Evolutionary conservation across 2,113 vertebrate species (phyloP).

Genomic region (Columbina picui): DNA sequence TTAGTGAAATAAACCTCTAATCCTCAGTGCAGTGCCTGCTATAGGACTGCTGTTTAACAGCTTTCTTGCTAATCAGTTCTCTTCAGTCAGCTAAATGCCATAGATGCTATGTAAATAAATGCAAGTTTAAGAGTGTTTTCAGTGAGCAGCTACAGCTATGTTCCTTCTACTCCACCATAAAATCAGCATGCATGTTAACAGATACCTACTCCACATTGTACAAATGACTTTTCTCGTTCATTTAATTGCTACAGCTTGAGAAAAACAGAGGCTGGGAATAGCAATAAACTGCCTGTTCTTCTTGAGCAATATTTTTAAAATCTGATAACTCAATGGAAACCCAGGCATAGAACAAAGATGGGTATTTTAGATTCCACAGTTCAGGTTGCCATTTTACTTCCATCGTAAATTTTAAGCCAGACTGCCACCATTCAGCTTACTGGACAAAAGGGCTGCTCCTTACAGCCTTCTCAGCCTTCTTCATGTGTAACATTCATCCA

Average conservation of each 20-base stretch:
- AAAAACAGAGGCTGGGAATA: background rate
- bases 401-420: background rate
- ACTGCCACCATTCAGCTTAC: background rate
- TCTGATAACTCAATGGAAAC: background rate
- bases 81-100: constrained; percentile 60
- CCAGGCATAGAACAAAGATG: background rate
- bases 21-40: constrained; percentile 36
- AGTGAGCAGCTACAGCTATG: background rate
- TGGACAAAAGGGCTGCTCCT: background rate
- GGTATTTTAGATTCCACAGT: background rate
- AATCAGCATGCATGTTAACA: constrained; percentile 51
- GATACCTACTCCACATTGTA: constrained; percentile 36
- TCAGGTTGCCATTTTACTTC: background rate
- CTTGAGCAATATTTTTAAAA: background rate
- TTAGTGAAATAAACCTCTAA: constrained; percentile 65
- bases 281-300: background rate
- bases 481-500: background rate
- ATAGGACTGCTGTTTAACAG: constrained; percentile 58
- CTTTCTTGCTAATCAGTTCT: constrained; percentile 66
- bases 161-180: constrained; percentile 44
- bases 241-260: background rate
- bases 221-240: constrained; percentile 19
- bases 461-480: background rate
- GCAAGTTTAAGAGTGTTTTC: constrained; percentile 55
- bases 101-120: constrained; percentile 66